Conservation (phyloP, 2,888 invertebrate genomes). For the Diarsia dahlii region DNA sequence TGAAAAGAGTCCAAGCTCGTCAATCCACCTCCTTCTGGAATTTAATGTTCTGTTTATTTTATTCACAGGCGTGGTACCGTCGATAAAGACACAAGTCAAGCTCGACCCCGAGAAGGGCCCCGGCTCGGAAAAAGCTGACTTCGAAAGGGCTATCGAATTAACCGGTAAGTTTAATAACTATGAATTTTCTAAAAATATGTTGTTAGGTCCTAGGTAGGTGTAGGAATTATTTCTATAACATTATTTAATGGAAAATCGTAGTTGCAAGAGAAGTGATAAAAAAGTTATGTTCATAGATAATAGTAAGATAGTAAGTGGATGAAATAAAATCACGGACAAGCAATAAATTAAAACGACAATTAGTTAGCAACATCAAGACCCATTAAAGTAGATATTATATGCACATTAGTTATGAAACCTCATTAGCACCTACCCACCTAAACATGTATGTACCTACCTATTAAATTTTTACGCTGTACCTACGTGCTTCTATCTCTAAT, state of each 20-base stretch:
- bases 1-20: too few species aligned
- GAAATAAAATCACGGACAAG: not conserved
- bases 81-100: constrained; percentile 90
- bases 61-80: constrained; percentile 88
- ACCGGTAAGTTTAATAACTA: constrained; percentile 90
- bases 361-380: not conserved
- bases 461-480: constrained; percentile 4
- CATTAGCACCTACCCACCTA: not conserved
- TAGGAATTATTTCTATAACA: too few species aligned
- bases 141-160: constrained; percentile 96
- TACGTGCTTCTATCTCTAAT: constrained; percentile 37
- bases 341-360: not conserved
- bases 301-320: not conserved
- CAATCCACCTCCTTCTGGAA: too few species aligned
- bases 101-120: constrained; percentile 92
- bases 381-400: not conserved
- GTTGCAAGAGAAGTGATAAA: not conserved
- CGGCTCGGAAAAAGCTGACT: constrained; percentile 94
- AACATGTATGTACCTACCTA: not conserved
- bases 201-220: not conserved
- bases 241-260: not conserved
- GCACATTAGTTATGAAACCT: not conserved
- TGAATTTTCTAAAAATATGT: not conserved
- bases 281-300: not conserved
- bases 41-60: constrained; percentile 9